Base-by-base conservation (phyloP, 2,888 invertebrate genomes). In the Ypsolopha scabrella region DNA sequence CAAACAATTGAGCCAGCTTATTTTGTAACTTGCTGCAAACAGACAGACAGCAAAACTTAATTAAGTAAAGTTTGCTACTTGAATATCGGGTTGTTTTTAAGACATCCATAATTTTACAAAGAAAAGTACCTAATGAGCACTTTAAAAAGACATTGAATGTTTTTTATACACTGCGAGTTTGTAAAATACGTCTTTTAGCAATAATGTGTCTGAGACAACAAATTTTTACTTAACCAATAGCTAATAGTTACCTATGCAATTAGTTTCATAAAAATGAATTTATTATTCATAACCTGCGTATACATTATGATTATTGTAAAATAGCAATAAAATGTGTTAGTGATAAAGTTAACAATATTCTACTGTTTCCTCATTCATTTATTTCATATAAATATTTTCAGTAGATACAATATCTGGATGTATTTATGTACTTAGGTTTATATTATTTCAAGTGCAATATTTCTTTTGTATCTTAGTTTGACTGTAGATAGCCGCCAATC, bases 301-400 rank as follows among this genome's bases (percentile, higher is more conserved):
- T 24, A n/a, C n/a, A 67, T 60, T 62, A 58, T 68, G 70, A 58
- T 68, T 72, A 72, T 68, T 61, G 63, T 67, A 66, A 66, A 62
- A 61, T 64, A 80, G 80, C 80, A 80, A 80, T 81, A 82, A 76
- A 68, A 56, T 60, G 79, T 75, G 73, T 85, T 81, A 83, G 83
- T 76, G 75, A 78, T 75, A 73, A 66, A 54, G 64, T 69, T 60
- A 57, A 9, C n/a, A 9, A 45, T 45, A 37, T n/a, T 11, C n/a
- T 11, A 41, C 24, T 24, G 24, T 24, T 24, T 24, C 24, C 24
- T 24, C 4, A 24, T 24, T 24, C 4, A 24, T 24, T n/a, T 24
- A 24, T 24, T 24, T 24, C 2, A 24, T 24, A 24, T 24, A 24
- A 24, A 24, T 24, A 24, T 24, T 24, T 2, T n/a, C 2, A 3